Conservation (phyloP, 2,888 invertebrate species). For the Quadroppia sp. region DNA sequence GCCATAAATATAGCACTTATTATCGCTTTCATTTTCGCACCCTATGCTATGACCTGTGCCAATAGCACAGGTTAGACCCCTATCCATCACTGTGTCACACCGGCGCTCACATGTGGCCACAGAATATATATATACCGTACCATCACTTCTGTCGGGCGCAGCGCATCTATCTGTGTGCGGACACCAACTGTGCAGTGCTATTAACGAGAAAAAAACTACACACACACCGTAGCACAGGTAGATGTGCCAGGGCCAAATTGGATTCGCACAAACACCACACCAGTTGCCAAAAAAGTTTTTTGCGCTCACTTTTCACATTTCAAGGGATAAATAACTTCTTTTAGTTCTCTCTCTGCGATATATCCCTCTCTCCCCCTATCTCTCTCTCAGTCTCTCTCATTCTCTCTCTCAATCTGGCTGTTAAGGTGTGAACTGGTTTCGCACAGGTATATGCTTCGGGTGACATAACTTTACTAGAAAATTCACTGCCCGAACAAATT, state of each 20-base stretch:
- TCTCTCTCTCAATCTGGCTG: neutral
- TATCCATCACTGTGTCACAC: neutral
- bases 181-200: slow-evolving; percentile 10
- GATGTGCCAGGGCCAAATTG: neutral
- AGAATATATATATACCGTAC: neutral
- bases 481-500: slow-evolving; percentile 1
- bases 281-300: neutral
- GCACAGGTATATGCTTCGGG: slow-evolving; percentile 20
- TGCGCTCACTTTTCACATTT: no score
- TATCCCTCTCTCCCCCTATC: no score
- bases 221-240: neutral
- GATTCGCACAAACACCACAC: neutral
- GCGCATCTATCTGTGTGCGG: neutral
- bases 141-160: neutral
- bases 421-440: slow-evolving; percentile 32
- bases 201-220: slow-evolving; percentile 9
- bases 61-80: neutral
- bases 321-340: neutral
- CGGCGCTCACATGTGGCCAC: neutral
- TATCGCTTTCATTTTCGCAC: neutral
- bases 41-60: neutral
- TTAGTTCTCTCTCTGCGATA: no score
- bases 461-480: slow-evolving; percentile 17
- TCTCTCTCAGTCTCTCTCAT: no score
- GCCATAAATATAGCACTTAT: neutral